These are phyloP conservation scores for Cydia splendana DNA, from an alignment of 1,140 invertebrate species.

Conservation along the genomic window DNA sequence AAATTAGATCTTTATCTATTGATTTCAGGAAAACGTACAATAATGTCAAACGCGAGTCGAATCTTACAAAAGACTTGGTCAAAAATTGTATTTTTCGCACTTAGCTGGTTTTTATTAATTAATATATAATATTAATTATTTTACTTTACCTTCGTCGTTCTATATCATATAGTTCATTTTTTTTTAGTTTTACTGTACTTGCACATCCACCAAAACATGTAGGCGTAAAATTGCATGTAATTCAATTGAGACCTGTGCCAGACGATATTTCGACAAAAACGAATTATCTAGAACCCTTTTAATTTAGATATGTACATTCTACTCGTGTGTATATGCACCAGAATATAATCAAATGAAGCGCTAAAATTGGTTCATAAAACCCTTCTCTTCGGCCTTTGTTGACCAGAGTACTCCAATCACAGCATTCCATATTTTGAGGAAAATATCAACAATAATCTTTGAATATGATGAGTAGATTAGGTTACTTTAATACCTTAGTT, in stretches of 20 bases:
- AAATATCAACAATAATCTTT: not conserved
- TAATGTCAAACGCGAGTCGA: too few species aligned
- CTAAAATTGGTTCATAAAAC: constrained; percentile 58
- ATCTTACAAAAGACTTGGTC: too few species aligned
- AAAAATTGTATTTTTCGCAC: not conserved
- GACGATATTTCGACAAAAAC: constrained; percentile 55
- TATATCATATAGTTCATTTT: not conserved
- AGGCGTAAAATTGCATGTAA: constrained; percentile 44
- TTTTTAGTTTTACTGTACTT: not conserved
- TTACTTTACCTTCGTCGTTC: not conserved
- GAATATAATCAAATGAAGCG: constrained; percentile 57
- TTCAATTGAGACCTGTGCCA: constrained; percentile 38
- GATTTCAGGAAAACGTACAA: too few species aligned
- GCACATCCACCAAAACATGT: constrained; percentile 32
- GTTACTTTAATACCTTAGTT: too few species aligned
- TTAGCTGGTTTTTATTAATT: too few species aligned
- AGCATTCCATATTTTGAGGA: not conserved
- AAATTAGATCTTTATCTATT: too few species aligned
- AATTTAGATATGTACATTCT: constrained; percentile 16
- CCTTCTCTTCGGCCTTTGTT: constrained; percentile 46
- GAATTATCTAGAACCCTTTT: constrained; percentile 58
- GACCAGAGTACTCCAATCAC: not conserved
- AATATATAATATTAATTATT: not conserved
- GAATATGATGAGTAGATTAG: too few species aligned
- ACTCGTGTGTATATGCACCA: constrained; percentile 35